Evolutionary conservation across 2,797 vertebrate genomes (phyloP).

Genomic region (Danio albolineatus): DNA sequence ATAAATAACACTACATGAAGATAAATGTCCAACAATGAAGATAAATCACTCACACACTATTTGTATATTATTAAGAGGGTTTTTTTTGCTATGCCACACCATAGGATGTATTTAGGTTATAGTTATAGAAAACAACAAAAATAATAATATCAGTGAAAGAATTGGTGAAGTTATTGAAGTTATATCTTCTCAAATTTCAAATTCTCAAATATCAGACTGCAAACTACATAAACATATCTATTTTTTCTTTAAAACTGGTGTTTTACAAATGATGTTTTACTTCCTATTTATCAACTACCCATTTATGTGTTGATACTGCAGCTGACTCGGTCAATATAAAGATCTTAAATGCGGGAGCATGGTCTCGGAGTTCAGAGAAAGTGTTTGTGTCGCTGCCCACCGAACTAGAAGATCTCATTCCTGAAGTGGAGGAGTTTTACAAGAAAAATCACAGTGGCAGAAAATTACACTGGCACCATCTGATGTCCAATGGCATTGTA

Average conservation of each 20-base stretch:
- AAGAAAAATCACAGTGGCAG: constrained; percentile 99
- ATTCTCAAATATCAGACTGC: too few relatives aligned
- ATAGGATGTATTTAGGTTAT: too few relatives aligned
- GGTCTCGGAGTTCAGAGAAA: constrained; percentile 98
- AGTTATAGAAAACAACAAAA: too few relatives aligned
- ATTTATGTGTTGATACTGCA: constrained; percentile 67
- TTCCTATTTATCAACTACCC: too few relatives aligned
- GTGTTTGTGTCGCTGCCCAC: constrained; percentile 97
- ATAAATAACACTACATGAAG: too few relatives aligned
- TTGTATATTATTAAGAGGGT: too few relatives aligned
- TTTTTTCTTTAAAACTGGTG: neutral
- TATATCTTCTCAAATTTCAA: too few relatives aligned
- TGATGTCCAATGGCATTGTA: constrained; percentile 99
- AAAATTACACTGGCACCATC: constrained; percentile 98
- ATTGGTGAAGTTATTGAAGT: too few relatives aligned
- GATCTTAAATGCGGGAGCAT: constrained; percentile 97
- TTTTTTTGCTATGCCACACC: too few relatives aligned
- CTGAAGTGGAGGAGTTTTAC: constrained; percentile 98
- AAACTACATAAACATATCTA: too few relatives aligned
- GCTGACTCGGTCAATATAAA: constrained; percentile 99
- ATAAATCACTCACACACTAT: too few relatives aligned
- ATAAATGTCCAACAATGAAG: too few relatives aligned
- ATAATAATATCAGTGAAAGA: neutral
- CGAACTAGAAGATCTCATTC: constrained; percentile 96
- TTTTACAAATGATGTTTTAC: neutral